A percentile compares a stretch with the other conserved stretches of the same genome.
Conservation (phyloP, 2,797 vertebrate species). For the Eupleurogrammus muticus region DNA sequence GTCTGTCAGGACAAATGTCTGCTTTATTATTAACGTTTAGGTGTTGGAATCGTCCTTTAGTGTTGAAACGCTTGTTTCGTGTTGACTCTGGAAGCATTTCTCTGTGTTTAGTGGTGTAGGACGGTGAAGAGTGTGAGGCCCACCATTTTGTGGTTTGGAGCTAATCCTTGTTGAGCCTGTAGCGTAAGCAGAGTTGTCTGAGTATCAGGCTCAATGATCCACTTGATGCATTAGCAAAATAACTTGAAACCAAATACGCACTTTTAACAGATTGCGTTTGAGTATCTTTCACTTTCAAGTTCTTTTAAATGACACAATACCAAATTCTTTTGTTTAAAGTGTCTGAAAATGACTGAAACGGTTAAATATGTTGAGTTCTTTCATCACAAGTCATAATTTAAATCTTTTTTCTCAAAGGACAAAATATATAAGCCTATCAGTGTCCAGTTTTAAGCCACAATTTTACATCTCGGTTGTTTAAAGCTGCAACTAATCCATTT, state of each 20-base stretch:
- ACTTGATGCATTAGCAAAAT: slow-evolving; percentile 38
- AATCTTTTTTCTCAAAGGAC: too few relatives aligned
- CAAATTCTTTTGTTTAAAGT: too few relatives aligned
- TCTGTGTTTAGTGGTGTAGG: slow-evolving; percentile 22
- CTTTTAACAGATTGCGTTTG: slow-evolving; percentile 4
- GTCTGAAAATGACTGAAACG: too few relatives aligned
- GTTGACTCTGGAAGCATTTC: slow-evolving; percentile 39
- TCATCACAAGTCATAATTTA: too few relatives aligned
- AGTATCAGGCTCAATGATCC: slow-evolving; percentile 42
- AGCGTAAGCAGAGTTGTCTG: slow-evolving; percentile 54
- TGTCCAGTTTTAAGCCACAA: too few relatives aligned
- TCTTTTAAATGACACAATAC: neutral
- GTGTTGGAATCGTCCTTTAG: neutral
- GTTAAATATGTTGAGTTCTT: too few relatives aligned
- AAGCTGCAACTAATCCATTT: too few relatives aligned
- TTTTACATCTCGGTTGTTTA: too few relatives aligned
- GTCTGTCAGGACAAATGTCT: neutral
- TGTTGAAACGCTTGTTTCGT: slow-evolving; percentile 10
- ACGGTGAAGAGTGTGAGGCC: slow-evolving; percentile 50
- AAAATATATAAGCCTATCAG: too few relatives aligned
- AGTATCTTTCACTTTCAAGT: slow-evolving; percentile 15
- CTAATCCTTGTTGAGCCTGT: slow-evolving; percentile 54
- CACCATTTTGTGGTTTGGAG: slow-evolving; percentile 58
- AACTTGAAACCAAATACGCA: slow-evolving; percentile 34
- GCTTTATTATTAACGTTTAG: too few relatives aligned